Evolutionary conservation across 2,797 vertebrate species (phyloP).

Genomic region (Tinamus major): DNA sequence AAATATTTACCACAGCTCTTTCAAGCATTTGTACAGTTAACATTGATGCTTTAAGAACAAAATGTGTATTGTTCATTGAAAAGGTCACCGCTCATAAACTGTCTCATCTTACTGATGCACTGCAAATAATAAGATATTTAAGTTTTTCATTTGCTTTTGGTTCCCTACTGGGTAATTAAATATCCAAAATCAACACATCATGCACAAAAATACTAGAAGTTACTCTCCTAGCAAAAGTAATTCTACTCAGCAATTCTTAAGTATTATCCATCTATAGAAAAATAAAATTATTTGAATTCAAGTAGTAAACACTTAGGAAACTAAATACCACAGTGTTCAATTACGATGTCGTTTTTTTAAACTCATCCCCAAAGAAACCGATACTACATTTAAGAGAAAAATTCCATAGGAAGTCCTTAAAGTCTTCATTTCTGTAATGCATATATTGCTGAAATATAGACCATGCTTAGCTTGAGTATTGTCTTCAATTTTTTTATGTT

Average conservation of each 20-base stretch:
- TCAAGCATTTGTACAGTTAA: not conserved
- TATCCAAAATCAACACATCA: not conserved
- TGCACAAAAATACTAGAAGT: not conserved
- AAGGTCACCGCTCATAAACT: not conserved
- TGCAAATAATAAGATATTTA: accelerated
- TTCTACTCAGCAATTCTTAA: not conserved
- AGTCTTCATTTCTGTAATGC: not conserved
- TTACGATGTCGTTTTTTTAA: not conserved
- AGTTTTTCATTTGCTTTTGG: not conserved
- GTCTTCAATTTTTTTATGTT: not conserved
- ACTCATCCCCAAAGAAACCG: not conserved
- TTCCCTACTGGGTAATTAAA: not conserved
- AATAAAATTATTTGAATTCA: not conserved
- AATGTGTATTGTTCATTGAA: not conserved
- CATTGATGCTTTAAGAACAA: not conserved
- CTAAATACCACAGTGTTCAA: not conserved
- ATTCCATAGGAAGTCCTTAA: not conserved
- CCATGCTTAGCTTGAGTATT: not conserved
- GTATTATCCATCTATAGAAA: not conserved
- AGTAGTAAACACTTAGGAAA: not conserved
- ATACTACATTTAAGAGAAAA: not conserved
- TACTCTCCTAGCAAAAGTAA: not conserved
- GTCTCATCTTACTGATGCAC: not conserved
- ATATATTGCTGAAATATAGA: not conserved
- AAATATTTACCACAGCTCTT: not conserved